Evolutionary conservation across 2,113 vertebrate species (phyloP).

Genomic region (Petromus typicus): DNA sequence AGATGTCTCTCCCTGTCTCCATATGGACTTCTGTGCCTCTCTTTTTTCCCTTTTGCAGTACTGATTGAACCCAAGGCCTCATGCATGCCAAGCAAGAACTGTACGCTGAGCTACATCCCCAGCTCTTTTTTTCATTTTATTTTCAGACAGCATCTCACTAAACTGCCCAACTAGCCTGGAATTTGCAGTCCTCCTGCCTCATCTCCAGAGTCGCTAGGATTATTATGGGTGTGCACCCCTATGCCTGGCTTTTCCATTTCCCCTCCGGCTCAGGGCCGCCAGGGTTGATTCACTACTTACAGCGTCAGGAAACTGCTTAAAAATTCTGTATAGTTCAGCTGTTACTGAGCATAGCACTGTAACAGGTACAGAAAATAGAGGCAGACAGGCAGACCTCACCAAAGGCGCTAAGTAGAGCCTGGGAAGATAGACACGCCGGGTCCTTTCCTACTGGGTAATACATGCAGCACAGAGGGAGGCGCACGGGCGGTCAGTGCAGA

Average conservation of each 20-base stretch:
- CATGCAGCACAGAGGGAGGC: neutral
- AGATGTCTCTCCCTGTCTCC: neutral
- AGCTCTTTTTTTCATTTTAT: neutral
- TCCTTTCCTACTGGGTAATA: neutral
- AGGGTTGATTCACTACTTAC: neutral
- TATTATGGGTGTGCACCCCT: neutral
- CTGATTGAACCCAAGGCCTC: neutral
- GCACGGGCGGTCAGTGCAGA: neutral
- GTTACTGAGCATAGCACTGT: neutral
- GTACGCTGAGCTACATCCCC: neutral
- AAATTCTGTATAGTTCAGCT: neutral
- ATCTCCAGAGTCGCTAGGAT: neutral
- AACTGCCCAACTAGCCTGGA: neutral
- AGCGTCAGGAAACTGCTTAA: neutral
- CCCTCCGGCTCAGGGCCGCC: neutral
- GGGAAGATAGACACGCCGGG: neutral
- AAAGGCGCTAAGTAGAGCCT: neutral
- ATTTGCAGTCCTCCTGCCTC: neutral
- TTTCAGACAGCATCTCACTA: neutral
- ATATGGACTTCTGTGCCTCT: neutral
- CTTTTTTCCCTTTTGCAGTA: neutral
- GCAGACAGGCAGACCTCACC: neutral
- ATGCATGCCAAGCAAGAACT: neutral
- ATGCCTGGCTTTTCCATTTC: neutral
- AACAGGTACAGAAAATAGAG: neutral